phyloP scores from a whole-genome alignment of 2,797 vertebrate species.

The Eurystomus glaucurus region DNA sequence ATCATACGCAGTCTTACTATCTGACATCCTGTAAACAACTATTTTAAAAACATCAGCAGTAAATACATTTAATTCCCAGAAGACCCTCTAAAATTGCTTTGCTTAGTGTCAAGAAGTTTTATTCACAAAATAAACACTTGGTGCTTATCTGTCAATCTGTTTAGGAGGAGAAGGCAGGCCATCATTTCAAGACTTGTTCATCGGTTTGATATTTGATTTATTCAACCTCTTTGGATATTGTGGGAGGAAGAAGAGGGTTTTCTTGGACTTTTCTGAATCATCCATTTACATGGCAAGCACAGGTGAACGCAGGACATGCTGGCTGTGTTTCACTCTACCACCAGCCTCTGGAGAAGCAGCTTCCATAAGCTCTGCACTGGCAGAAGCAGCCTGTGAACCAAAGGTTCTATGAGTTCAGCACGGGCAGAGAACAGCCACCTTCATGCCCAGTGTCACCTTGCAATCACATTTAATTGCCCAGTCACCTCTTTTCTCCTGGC shows the following conservation, averaged over 20 bases:
- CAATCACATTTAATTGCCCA: neutral
- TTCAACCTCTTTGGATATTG: neutral
- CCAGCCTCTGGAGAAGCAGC: neutral
- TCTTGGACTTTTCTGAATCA: neutral
- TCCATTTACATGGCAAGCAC: fast-evolving
- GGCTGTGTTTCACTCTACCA: neutral
- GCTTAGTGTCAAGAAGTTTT: conserved; percentile 25
- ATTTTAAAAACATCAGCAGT: conserved; percentile 54
- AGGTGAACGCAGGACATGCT: fast-evolving
- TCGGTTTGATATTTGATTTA: neutral
- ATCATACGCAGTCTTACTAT: conserved; percentile 34
- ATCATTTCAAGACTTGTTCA: neutral
- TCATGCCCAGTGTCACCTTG: fast-evolving
- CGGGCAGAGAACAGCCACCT: fast-evolving
- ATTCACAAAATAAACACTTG: conserved; percentile 17
- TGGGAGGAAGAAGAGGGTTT: neutral
- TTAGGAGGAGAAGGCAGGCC: neutral
- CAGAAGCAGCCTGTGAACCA: neutral
- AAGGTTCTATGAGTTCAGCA: fast-evolving
- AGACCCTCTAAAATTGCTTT: conserved; percentile 32
- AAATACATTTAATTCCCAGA: conserved; percentile 56
- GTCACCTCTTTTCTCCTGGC: neutral
- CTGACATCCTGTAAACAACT: conserved; percentile 39
- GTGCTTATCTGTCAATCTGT: neutral
- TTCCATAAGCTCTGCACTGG: neutral